phyloP scores from a whole-genome alignment of 1,140 invertebrate genomes.

The Drosophila quadrilineata region DNA sequence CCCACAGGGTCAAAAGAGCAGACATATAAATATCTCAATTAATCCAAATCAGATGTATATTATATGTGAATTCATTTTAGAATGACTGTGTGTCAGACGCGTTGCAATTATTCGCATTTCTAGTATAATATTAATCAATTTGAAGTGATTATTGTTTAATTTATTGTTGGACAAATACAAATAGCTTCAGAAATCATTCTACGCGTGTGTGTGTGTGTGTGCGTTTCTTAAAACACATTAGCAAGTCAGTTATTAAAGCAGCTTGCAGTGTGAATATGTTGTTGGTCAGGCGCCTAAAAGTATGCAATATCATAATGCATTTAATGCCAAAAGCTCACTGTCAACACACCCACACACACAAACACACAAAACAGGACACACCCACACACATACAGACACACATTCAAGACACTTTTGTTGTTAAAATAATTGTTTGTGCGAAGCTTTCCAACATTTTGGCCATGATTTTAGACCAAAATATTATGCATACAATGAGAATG shows the following conservation, averaged over 20 bases:
- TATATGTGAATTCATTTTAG: not conserved
- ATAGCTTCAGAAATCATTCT: too few species aligned
- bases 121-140: conserved; percentile 21
- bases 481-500: not conserved
- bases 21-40: conserved; percentile 31
- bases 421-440: conserved; percentile 54
- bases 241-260: not conserved
- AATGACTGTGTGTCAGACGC: not conserved
- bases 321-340: conserved; percentile 63
- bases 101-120: conserved; percentile 12
- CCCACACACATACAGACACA: not conserved
- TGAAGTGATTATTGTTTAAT: conserved; percentile 21
- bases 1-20: not conserved
- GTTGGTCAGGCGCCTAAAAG: conserved; percentile 27
- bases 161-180: not conserved
- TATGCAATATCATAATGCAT: conserved; percentile 60
- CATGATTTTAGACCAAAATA: conserved; percentile 17
- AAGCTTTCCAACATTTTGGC: conserved; percentile 47
- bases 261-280: not conserved
- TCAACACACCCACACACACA: conserved; percentile 41
- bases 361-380: not conserved
- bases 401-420: conserved; percentile 16
- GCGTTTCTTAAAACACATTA: conserved; percentile 2
- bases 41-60: conserved; percentile 22
- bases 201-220: too few species aligned